Evolutionary conservation across 2,888 invertebrate species (phyloP).

Genomic region (Leucophora obtusa): DNA sequence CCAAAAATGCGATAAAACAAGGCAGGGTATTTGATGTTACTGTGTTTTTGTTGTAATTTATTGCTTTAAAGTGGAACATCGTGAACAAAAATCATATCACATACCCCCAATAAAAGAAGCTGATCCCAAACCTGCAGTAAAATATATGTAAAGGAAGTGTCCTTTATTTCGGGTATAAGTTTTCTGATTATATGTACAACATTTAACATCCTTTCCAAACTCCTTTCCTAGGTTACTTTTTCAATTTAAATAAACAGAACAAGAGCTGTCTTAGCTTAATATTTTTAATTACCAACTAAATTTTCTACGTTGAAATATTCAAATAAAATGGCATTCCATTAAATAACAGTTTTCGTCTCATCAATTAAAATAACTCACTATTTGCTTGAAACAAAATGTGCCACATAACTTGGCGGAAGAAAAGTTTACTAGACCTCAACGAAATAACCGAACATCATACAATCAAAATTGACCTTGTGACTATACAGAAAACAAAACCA

Average conservation of each 20-base stretch:
- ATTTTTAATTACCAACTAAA: background rate
- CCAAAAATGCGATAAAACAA: no score
- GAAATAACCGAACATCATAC: constrained; percentile 23
- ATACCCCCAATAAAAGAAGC: no score
- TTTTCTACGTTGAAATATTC: background rate
- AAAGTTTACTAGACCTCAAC: constrained; percentile 21
- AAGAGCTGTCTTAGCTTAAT: background rate
- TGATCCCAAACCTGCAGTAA: no score
- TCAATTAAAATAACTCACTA: constrained; percentile 38
- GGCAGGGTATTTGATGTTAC: no score
- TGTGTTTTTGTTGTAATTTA: no score
- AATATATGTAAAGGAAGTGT: no score
- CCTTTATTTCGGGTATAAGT: no score
- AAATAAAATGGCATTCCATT: constrained; percentile 4
- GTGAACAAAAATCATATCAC: no score
- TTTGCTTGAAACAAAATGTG: background rate
- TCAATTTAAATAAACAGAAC: background rate
- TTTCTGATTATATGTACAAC: no score
- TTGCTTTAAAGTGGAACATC: no score
- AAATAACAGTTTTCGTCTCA: constrained; percentile 8
- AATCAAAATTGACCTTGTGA: constrained; percentile 56
- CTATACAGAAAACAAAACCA: background rate
- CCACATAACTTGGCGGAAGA: background rate
- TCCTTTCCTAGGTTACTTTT: no score
- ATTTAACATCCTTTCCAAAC: no score